phyloP scores from a whole-genome alignment of 2,888 invertebrate genomes.

The Octonoba sinensis region DNA sequence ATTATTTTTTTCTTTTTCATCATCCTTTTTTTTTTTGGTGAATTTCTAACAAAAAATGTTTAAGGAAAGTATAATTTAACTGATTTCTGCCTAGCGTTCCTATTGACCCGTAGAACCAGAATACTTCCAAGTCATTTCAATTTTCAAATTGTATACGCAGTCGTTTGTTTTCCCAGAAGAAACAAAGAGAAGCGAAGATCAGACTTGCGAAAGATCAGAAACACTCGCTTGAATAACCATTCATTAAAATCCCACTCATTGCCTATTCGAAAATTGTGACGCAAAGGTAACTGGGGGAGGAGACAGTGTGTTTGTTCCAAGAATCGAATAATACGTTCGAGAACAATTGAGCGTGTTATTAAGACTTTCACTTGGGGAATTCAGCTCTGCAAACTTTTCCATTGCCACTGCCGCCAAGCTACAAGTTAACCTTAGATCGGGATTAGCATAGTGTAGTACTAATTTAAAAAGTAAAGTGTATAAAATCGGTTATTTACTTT shows the following conservation, averaged over 20 bases:
- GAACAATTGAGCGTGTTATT: conserved; percentile 47
- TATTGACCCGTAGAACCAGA: conserved; percentile 23
- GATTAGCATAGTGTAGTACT: no score
- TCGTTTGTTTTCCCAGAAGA: background rate
- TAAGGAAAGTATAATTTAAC: no score
- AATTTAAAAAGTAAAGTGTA: no score
- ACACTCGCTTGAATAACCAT: conserved; percentile 37
- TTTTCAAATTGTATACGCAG: background rate
- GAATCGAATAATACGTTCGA: conserved; percentile 28
- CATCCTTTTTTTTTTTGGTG: no score
- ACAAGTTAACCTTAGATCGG: no score
- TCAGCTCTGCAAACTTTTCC: no score
- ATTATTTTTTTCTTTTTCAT: no score
- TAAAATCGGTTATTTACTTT: no score
- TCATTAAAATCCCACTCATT: conserved; percentile 3
- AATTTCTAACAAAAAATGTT: no score
- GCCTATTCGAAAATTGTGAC: conserved; percentile 14
- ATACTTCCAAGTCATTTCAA: conserved; percentile 15
- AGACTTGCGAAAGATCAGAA: background rate
- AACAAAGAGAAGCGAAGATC: conserved; percentile 7
- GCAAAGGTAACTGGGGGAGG: conserved; percentile 19
- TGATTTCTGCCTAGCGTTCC: background rate
- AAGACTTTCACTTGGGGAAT: conserved; percentile 9
- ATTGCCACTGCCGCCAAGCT: no score
- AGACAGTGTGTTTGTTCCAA: conserved; percentile 12